A percentile compares a stretch with the other conserved stretches of the same genome.
phyloP scores from a whole-genome alignment of 35 echinoderm and acorn worm species.

The Apostichopus californicus region DNA sequence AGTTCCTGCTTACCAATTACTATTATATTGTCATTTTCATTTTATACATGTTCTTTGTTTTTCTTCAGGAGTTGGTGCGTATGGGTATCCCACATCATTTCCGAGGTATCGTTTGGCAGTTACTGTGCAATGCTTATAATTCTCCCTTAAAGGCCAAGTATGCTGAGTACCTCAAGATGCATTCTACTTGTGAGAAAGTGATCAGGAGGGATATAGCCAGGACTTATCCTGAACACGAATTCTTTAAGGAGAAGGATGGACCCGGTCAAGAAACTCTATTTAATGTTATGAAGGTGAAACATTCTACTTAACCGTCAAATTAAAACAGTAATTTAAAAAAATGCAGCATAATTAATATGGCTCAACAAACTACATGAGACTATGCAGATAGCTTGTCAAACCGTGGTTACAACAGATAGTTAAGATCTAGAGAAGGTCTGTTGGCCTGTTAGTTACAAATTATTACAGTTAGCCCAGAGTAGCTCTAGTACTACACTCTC shows the following conservation, averaged over 20 bases:
- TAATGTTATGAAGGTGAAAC: slow-evolving; percentile 98
- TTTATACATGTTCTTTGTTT: background rate
- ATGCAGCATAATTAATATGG: too few species aligned
- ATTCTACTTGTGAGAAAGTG: slow-evolving; percentile 88
- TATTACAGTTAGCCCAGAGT: too few species aligned
- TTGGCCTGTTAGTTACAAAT: too few species aligned
- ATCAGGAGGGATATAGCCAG: slow-evolving; percentile 92
- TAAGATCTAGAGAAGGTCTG: too few species aligned
- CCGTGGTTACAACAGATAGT: too few species aligned
- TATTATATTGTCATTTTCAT: too few species aligned
- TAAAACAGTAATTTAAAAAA: too few species aligned
- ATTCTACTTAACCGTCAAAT: too few species aligned
- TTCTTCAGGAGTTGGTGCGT: slow-evolving; percentile 82
- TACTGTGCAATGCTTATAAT: slow-evolving; percentile 87
- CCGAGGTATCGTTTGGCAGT: slow-evolving; percentile 98
- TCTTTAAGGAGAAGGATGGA: slow-evolving; percentile 99
- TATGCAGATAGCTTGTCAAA: too few species aligned
- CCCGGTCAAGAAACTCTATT: slow-evolving; percentile 96
- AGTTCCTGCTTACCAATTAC: too few species aligned
- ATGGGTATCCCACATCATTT: slow-evolving; percentile 96
- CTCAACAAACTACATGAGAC: too few species aligned
- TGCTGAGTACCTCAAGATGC: slow-evolving; percentile 95
- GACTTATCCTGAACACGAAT: slow-evolving; percentile 98
- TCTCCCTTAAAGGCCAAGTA: slow-evolving; percentile 93
- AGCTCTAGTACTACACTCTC: too few species aligned